phyloP scores from a whole-genome alignment of 2,113 vertebrate species.

The rabbit (Oryctolagus cuniculus) region DNA sequence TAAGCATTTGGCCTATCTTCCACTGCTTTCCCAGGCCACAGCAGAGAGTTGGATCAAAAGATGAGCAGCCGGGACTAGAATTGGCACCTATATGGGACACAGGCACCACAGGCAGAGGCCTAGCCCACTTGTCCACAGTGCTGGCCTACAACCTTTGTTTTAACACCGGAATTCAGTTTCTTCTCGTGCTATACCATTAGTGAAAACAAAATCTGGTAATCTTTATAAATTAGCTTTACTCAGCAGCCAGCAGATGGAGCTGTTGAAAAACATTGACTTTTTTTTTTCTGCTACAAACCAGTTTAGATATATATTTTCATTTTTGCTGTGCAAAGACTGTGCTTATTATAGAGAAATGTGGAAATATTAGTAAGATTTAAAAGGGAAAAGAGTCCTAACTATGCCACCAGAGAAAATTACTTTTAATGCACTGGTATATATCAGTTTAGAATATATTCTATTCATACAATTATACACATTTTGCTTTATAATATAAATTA shows the following conservation, averaged over 20 bases:
- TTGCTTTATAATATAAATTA: background rate
- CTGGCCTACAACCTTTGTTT: background rate
- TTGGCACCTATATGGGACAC: too few species aligned
- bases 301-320: background rate
- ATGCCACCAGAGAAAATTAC: background rate
- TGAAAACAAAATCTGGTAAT: background rate
- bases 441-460: background rate
- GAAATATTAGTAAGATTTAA: background rate
- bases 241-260: slow-evolving; percentile 56
- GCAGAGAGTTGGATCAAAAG: too few species aligned
- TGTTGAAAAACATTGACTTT: slow-evolving; percentile 52
- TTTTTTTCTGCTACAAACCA: slow-evolving; percentile 37
- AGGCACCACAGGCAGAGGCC: too few species aligned
- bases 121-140: too few species aligned
- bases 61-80: too few species aligned
- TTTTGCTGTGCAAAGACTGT: slow-evolving; percentile 36
- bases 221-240: slow-evolving; percentile 15
- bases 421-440: background rate
- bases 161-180: background rate
- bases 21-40: too few species aligned
- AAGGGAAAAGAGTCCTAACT: slow-evolving; percentile 10
- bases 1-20: too few species aligned
- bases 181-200: background rate
- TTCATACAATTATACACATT: background rate
- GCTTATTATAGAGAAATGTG: slow-evolving; percentile 28